These are phyloP conservation scores for Alethe diademata DNA, from an alignment of 2,113 vertebrate species.

Conservation along the genomic window DNA sequence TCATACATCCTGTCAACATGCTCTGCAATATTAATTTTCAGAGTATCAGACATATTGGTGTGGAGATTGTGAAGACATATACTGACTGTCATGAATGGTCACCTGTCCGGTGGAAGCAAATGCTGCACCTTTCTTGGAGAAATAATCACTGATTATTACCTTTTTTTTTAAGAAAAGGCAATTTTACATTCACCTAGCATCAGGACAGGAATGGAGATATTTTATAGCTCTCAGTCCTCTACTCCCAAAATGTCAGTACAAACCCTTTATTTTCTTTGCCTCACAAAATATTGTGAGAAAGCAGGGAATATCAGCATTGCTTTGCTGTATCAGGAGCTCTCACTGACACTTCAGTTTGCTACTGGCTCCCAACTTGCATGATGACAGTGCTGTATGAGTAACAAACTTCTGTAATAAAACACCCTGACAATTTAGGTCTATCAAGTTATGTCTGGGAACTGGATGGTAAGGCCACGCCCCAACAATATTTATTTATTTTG, in stretches of 20 bases:
- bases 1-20: not conserved
- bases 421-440: not conserved
- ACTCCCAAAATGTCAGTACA: not conserved
- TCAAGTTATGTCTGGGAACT: not conserved
- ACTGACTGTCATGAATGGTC: not conserved
- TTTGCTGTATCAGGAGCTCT: not conserved
- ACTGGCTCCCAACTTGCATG: not conserved
- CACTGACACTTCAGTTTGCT: not conserved
- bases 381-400: not conserved
- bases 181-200: not conserved
- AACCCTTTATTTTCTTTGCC: not conserved
- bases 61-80: not conserved
- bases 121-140: not conserved
- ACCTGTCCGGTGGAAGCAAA: not conserved
- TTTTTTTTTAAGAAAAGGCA: not conserved
- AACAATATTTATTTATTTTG: not conserved
- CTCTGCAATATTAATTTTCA: not conserved
- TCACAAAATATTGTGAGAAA: not conserved
- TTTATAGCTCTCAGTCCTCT: not conserved
- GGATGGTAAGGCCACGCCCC: not conserved
- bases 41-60: not conserved
- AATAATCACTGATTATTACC: not conserved
- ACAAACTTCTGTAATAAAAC: not conserved
- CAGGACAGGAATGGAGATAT: not conserved
- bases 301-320: not conserved